Percentiles rank a stretch among this genome's conserved stretches.
phyloP scores from a whole-genome alignment of 1,140 invertebrate genomes.

The Homarus americanus region DNA sequence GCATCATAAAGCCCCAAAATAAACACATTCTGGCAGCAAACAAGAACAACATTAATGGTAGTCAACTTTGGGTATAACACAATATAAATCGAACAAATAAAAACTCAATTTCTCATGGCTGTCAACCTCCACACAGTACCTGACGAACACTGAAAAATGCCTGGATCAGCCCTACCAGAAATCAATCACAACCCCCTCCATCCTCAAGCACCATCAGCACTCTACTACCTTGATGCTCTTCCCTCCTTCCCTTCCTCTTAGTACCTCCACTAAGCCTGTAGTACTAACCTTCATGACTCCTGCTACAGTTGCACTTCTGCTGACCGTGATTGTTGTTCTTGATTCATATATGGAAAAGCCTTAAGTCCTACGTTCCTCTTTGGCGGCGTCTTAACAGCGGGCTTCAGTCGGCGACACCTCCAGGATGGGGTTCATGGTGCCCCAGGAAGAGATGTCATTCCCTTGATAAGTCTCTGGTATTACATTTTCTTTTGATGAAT shows the following conservation, averaged over 20 bases:
- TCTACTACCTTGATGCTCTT: no score
- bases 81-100: background rate
- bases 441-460: background rate
- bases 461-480: background rate
- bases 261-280: no score
- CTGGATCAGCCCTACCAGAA: no score
- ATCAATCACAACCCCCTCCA: no score
- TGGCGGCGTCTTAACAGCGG: background rate
- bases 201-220: no score
- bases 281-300: conserved; percentile 47
- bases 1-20: no score
- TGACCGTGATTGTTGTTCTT: conserved; percentile 15
- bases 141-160: no score
- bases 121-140: no score
- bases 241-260: no score
- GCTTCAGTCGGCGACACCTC: conserved; percentile 13
- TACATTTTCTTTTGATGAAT: conserved; percentile 29
- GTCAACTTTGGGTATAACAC: no score
- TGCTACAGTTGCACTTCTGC: conserved; percentile 60
- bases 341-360: background rate
- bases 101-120: background rate
- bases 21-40: no score
- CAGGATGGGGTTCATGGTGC: conserved; percentile 33
- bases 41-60: no score
- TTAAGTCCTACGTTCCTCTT: background rate